A percentile compares a stretch with the other conserved stretches of the same genome.
Conservation (phyloP, 1,140 invertebrate genomes). For the Amyelois transitella region DNA sequence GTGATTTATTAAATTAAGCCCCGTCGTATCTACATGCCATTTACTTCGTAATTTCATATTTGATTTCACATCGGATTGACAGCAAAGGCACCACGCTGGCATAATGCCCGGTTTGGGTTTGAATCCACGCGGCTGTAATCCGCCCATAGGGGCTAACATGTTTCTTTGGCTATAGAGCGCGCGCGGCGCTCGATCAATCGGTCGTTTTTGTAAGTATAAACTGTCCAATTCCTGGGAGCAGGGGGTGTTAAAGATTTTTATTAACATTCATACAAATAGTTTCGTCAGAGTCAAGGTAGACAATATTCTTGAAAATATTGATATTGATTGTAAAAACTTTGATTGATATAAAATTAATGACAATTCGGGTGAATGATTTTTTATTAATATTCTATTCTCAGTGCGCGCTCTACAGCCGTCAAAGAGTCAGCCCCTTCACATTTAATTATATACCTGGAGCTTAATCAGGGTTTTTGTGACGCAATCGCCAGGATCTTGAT, state of each 20-base stretch:
- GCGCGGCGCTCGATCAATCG: not conserved
- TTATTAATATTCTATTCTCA: not conserved
- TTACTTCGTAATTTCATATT: not conserved
- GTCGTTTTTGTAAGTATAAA: not conserved
- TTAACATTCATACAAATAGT: too few relatives aligned
- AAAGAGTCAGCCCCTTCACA: not conserved
- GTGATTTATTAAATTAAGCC: not conserved
- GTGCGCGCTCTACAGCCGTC: not conserved
- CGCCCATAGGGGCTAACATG: not conserved
- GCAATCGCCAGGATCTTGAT: not conserved
- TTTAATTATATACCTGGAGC: not conserved
- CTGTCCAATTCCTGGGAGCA: too few relatives aligned
- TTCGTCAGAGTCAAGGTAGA: too few relatives aligned
- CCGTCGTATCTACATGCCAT: not conserved
- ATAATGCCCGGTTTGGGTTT: not conserved
- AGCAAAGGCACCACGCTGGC: not conserved
- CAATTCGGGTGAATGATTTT: too few relatives aligned
- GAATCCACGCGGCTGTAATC: not conserved
- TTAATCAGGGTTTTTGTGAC: not conserved
- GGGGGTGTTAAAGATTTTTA: too few relatives aligned
- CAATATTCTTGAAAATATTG: too few relatives aligned
- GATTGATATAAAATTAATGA: too few relatives aligned
- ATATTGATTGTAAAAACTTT: too few relatives aligned
- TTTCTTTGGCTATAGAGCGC: not conserved
- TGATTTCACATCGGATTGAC: not conserved